Base-by-base conservation (phyloP, 2,797 vertebrate species). In the Pampus argenteus region DNA sequence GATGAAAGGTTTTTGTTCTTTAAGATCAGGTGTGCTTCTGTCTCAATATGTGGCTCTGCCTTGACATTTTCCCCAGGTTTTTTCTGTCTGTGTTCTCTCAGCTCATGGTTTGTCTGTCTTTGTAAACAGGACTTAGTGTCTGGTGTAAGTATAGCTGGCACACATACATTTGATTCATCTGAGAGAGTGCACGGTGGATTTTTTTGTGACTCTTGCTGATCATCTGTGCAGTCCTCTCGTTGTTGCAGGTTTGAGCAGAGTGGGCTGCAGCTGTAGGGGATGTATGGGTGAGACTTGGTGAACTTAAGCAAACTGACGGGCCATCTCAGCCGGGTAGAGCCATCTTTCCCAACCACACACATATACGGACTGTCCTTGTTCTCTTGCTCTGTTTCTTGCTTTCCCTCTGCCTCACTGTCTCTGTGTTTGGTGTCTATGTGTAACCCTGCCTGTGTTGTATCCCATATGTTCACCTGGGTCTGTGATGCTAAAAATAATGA, bases 241-340 rank as follows among this genome's bases (percentile, higher is more conserved):
- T 89, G 86, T 78, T 90, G 95, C 79, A 94, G 94, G 84, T 95
- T 93, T 75, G 94, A 93, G 84, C 94, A 93, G 64, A 96, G 78
- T 50, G 96, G 97, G 76, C 98, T 99, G 90, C 96, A 97, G 83
- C 97, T 97, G 71, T 97, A 99, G 57, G 97, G 97, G 86, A 99
- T 89, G 23, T 89, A 93, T 15, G 97, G 98, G 59, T 96, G 89
- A 15, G 95, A 95, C 88, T 96, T 96, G 65, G 98, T 99, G 91
- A 97, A 96, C 59, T 95, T 91, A 70, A 98, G 87, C 66, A 97
- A 92, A 83, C 95, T 95, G 9, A 93, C 94, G 42, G 98, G 98
- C 98, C 98, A 99, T 71, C 92, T 95, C 55, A 98, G 89, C 70
- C 79, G 90, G 11, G 94, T 95, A 14, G 89, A 93, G 58, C 96